Percentiles rank a stretch among this genome's conserved stretches.
phyloP scores from a whole-genome alignment of 2,113 vertebrate species.

The Carassius carassius region DNA sequence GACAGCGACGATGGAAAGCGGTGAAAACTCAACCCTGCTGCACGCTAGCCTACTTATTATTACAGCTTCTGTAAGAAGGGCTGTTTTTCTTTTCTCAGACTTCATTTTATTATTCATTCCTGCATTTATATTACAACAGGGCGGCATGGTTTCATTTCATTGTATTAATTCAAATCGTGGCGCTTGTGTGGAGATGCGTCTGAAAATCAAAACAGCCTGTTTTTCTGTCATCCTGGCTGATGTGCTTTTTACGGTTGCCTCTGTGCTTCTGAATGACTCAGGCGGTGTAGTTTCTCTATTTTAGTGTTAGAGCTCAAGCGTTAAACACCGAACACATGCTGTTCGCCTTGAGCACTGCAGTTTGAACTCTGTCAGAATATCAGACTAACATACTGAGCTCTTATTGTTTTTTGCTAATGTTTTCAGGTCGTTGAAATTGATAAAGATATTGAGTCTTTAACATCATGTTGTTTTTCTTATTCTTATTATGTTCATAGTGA shows the following conservation, averaged over 20 bases:
- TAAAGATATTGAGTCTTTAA: not conserved
- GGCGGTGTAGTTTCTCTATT: slow-evolving; percentile 15
- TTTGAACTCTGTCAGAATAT: not conserved
- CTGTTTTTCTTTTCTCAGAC: slow-evolving; percentile 14
- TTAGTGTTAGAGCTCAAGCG: not conserved
- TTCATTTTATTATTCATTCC: not conserved
- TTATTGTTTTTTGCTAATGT: slow-evolving; percentile 12
- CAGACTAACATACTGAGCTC: slow-evolving; percentile 7
- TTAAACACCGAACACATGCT: slow-evolving; percentile 17
- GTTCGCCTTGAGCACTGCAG: slow-evolving; percentile 14
- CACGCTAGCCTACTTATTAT: slow-evolving; percentile 50
- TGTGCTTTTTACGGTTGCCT: not conserved
- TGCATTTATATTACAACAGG: not conserved
- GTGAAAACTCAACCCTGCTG: slow-evolving; percentile 48
- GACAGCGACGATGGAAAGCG: slow-evolving; percentile 27
- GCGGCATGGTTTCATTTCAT: not conserved
- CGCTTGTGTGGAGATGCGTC: not conserved
- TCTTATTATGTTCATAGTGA: too few relatives aligned
- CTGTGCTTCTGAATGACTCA: slow-evolving; percentile 23
- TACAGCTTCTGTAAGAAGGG: slow-evolving; percentile 51
- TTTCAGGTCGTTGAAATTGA: slow-evolving; percentile 9
- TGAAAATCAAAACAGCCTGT: slow-evolving; percentile 1
- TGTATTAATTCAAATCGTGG: not conserved
- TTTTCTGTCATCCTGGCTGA: not conserved
- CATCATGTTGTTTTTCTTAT: not conserved